Base-by-base conservation (phyloP, 2,888 invertebrate genomes). In the Microctonus aethiopoides region DNA sequence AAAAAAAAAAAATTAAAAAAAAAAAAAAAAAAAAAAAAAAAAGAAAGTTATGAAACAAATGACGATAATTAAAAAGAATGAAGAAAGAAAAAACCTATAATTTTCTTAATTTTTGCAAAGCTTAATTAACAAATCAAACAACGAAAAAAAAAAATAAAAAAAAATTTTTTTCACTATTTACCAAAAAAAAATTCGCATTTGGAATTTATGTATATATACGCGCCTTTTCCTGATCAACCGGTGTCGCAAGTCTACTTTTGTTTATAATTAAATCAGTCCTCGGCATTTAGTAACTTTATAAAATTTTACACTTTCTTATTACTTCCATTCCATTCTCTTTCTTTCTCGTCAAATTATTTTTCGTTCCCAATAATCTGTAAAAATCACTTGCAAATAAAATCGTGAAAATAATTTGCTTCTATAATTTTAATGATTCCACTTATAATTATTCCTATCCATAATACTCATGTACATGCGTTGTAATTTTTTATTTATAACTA, bases 21-120 rank as follows among this genome's bases (percentile, higher is more conserved):
- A 1, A 39, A 34, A 10, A 34, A 34, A 34, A 10, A 34, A 34
- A 39, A 39, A 46, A 41, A 36, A 34, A 29, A 39, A 65, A 65
- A 39, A 29, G 39, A 65, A 65, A 65, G 56, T 65, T 26, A 65
- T 39, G 56, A 56, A 65, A 56, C 36, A 36, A 63, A 52, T 22
- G 32, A 39, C 65, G 11, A 56, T 65, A 51, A 52, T 41, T 65
- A 65, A 13, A 60, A 39, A 60, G 29, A 9, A n/a, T n/a, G n/a
- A n/a, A 6, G 24, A 36, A 9, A 11, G 10, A 39, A 22, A 13
- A 11, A 6, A 0, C 26, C 16, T n/a, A 62, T 57, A 59, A 29
- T 67, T 29, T 52, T 59, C n/a, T 57, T 16, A 32, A 36, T n/a
- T 32, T 29, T 52, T n/a, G 29, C 32, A 71, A 46, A 16, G 46